Evolutionary conservation across 2,888 invertebrate species (phyloP), one percentile per base, ranked within the genome.

Genomic region (Gerris lacustris): DNA sequence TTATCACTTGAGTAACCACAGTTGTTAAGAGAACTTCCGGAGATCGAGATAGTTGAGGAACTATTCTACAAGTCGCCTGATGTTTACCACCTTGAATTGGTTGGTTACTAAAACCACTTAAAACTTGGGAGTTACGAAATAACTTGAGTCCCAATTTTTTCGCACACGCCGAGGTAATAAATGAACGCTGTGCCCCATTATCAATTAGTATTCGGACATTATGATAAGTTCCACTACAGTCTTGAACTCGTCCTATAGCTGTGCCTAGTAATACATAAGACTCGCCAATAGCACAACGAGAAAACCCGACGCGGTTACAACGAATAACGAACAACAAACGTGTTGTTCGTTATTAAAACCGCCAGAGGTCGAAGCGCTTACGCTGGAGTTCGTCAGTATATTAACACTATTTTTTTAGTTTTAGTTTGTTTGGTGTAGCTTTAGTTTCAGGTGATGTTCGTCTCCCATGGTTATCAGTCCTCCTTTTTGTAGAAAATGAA

Each of bases 181-280:
- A 67, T 7, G 70, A 70, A n/a, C 66, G 67, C 67, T 70, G 70
- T 15, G 45, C 31, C 6, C 70, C 70, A 55, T n/a, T 55, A 62
- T 70, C 70, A 45, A 70, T 11, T 15, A 70, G 31, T 15, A 45
- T 31, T 31, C 70, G 67, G 6, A 70, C 44, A 11, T 66, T 31
- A 5, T 67, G 67, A 5, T 17, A 47, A 44, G 7, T 7, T 9
- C 70, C 70, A 6, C 17, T 43, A 47, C 15, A 31, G 31, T 70
- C 70, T 67, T 67, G 31, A 31, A 70, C 15, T 6, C 62, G 11
- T 45, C 18, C 45, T n/a, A 47, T 6, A 31, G 66, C 45, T 6
- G 70, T 70, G 11, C 70, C 70, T 7, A 70, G 31, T 9, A 70
- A 47, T 15, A 67, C 67, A 11, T 62, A 44, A 17, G 68, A 15